Base-by-base conservation (phyloP, 2,888 invertebrate genomes). In the Isoperla grammatica region DNA sequence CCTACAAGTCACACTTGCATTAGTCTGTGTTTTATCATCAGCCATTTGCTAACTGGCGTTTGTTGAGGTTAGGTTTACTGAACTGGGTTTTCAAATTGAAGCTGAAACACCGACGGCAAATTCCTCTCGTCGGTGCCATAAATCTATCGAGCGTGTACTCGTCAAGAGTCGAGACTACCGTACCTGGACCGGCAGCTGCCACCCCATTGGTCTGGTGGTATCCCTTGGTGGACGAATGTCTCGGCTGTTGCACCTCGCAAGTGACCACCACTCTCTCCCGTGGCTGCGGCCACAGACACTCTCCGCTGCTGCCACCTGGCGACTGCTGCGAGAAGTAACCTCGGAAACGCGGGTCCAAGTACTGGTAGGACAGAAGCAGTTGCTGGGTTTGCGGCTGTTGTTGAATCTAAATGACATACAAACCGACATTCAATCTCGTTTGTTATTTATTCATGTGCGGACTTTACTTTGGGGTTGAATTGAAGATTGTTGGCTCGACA, bases 311-410 rank as follows among this genome's bases (percentile, higher is more conserved):
- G 60, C 78, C 78, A 53, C 82, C 77, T 48, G 81, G 73, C 1
- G 79, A 81, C 1, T 86, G 86, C 64, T 86, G 85, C 60, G 88
- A 77, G 57, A 87, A 80, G 72, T 87, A 88, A 4, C 80, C 74
- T 40, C 86, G 81, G 69, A 86, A 87, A 55, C 82, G 81, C 0
- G 86, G 85, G 71, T 88, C 88, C 64, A 88, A 73, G 73, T 88
- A 88, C 69, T 84, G 83, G 69, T 84, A 84, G 71, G 83, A 81
- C 65, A 84, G 77, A 71, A 76, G 75, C 63, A 75, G 75, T 74
- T 67, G 75, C 73, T 71, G 75, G 20, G 78, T 76, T 29, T 76
- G 76, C 19, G 76, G 77, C 61, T 79, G 75, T 56, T 75, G 77
- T 15, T 74, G 71, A 3, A 56, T 59, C 63, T 63, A 23, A 2